These are phyloP conservation scores for Gymnosoma rotundatum DNA, from an alignment of 2,888 invertebrate genomes.

Conservation along the genomic window DNA sequence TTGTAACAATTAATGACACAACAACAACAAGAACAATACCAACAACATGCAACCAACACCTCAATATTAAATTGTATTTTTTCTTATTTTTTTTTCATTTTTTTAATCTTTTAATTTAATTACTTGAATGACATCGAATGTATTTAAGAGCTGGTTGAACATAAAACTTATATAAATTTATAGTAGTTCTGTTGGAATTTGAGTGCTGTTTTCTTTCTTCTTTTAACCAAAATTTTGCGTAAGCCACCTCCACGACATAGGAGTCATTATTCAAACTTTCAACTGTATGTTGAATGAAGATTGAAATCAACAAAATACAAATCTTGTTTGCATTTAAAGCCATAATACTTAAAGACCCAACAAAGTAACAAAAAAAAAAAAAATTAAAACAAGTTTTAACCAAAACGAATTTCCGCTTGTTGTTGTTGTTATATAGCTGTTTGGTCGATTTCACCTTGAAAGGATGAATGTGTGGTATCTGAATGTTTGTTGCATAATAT, in stretches of 20 bases:
- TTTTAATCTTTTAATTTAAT: constrained; percentile 53
- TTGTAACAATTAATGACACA: constrained; percentile 11
- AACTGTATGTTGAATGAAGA: constrained; percentile 56
- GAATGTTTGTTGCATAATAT: constrained; percentile 57
- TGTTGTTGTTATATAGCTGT: constrained; percentile 7
- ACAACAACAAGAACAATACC: not conserved
- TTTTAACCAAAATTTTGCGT: constrained; percentile 31
- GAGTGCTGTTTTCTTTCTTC: not conserved
- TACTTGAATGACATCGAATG: constrained; percentile 53
- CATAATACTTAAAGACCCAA: constrained; percentile 19
- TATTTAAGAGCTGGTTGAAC: constrained; percentile 17
- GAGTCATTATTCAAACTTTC: constrained; percentile 56
- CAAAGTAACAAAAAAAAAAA: not conserved
- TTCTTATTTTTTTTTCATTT: constrained; percentile 4
- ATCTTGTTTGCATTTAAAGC: constrained; percentile 54
- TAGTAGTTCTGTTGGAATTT: constrained; percentile 33
- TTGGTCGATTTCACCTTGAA: constrained; percentile 67
- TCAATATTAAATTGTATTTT: not conserved
- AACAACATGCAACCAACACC: not conserved
- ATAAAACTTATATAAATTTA: constrained; percentile 32
- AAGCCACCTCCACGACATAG: constrained; percentile 51
- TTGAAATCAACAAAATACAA: constrained; percentile 57
- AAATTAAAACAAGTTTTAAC: constrained; percentile 59
- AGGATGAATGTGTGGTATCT: constrained; percentile 55
- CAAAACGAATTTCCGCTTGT: constrained; percentile 63